A percentile compares a stretch with the other conserved stretches of the same genome.
Conservation (phyloP, 2,113 vertebrate genomes). For the Hippoglossus stenolepis region DNA sequence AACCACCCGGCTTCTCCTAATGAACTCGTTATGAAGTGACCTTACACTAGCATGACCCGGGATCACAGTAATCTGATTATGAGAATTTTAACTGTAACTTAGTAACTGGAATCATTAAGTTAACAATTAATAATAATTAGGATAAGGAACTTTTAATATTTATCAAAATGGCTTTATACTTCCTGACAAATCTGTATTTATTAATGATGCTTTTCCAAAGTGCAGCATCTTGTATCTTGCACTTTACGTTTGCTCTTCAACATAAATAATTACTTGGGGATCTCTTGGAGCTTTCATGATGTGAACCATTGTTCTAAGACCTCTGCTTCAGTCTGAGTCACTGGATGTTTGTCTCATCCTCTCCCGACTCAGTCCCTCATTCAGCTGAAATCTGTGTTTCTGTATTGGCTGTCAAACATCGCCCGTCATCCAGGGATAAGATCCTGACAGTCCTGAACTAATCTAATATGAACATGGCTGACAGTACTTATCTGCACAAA, state of each 20-base stretch:
- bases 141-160: background rate
- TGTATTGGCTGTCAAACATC: background rate
- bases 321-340: background rate
- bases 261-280: background rate
- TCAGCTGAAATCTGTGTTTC: background rate
- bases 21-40: constrained; percentile 43
- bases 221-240: background rate
- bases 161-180: too few relatives aligned
- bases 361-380: background rate
- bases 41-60: background rate
- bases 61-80: background rate
- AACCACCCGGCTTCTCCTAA: constrained; percentile 16
- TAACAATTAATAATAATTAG: background rate
- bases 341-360: background rate
- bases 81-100: background rate
- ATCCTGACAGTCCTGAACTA: background rate
- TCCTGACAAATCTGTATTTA: too few relatives aligned
- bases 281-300: background rate
- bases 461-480: background rate
- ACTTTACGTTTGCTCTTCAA: background rate
- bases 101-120: background rate
- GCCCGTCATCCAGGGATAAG: background rate
- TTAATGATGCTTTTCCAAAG: too few relatives aligned
- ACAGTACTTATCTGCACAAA: background rate
- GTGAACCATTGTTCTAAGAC: background rate